These are phyloP conservation scores for Crocidura indochinensis DNA, from an alignment of 2,797 vertebrate species.

Conservation along the genomic window DNA sequence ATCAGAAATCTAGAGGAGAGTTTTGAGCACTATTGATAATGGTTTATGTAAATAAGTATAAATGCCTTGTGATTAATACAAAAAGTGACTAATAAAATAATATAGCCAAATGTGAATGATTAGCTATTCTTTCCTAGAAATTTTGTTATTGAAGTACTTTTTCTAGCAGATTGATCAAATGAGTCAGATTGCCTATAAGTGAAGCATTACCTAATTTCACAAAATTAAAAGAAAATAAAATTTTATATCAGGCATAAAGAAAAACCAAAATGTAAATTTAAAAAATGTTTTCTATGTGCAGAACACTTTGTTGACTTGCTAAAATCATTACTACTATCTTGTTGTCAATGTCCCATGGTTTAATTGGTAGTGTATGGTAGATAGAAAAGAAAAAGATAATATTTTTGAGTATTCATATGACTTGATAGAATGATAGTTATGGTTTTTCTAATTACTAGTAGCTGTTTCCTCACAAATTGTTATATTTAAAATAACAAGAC, in stretches of 20 bases:
- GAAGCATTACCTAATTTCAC: constrained; percentile 57
- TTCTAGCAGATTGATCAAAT: constrained; percentile 48
- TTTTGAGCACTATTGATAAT: constrained; percentile 39
- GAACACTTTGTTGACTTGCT: not conserved
- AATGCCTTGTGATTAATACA: constrained; percentile 71
- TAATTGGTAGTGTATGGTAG: constrained; percentile 50
- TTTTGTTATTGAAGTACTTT: not conserved
- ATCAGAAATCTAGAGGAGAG: constrained; percentile 11
- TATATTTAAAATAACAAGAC: constrained; percentile 58
- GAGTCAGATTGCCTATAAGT: constrained; percentile 44
- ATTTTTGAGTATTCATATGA: constrained; percentile 17
- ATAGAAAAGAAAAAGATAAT: constrained; percentile 54
- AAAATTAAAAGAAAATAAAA: constrained; percentile 58
- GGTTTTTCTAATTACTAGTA: constrained; percentile 54
- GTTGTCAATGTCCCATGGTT: constrained; percentile 22
- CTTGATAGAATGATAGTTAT: constrained; percentile 45
- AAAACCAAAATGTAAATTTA: constrained; percentile 14
- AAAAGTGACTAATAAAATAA: constrained; percentile 56
- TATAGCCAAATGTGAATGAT: not conserved
- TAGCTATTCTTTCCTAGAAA: constrained; percentile 49
- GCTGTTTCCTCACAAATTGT: constrained; percentile 60
- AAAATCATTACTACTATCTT: constrained; percentile 38
- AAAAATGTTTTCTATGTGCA: not conserved
- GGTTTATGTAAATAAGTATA: constrained; percentile 64
- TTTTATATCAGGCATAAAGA: constrained; percentile 59